Evolutionary conservation across 1,140 invertebrate genomes (phyloP).

Genomic region (Augochlora pura): DNA sequence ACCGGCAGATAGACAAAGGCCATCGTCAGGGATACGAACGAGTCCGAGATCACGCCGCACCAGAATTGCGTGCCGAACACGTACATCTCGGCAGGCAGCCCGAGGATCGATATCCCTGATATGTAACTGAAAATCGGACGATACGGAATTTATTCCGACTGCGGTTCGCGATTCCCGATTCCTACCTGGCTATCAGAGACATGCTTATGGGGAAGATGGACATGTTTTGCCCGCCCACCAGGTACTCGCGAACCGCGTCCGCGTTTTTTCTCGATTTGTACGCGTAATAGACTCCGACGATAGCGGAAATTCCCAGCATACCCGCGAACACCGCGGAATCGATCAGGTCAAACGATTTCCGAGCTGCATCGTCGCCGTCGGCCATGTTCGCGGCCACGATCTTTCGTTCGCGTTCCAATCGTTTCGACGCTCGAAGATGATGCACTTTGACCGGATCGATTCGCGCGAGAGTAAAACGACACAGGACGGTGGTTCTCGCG

Average conservation of each 20-base stretch:
- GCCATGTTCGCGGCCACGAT: not conserved
- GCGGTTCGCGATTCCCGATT: not conserved
- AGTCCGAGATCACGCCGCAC: constrained; percentile 85
- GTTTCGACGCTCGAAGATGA: not conserved
- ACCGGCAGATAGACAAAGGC: constrained; percentile 90
- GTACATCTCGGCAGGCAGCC: constrained; percentile 95
- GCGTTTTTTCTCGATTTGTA: constrained; percentile 80
- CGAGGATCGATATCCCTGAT: constrained; percentile 94
- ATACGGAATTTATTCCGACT: not conserved
- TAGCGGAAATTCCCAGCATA: constrained; percentile 83
- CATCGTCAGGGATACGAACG: constrained; percentile 87
- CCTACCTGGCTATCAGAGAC: constrained; percentile 84
- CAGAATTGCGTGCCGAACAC: constrained; percentile 91
- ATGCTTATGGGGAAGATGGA: constrained; percentile 84
- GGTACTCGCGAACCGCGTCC: constrained; percentile 83
- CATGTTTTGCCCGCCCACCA: constrained; percentile 84
- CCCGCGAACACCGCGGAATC: constrained; percentile 83
- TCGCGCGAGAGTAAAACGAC: too few relatives aligned
- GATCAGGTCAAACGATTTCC: constrained; percentile 74
- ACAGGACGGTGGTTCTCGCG: too few relatives aligned
- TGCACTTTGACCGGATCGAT: too few relatives aligned
- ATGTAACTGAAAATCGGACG: constrained; percentile 85
- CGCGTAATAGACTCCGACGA: constrained; percentile 86
- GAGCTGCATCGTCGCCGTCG: not conserved
- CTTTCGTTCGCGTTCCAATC: not conserved